Base-by-base conservation (phyloP, 1,140 invertebrate species). In the Dinoponera quadriceps region DNA sequence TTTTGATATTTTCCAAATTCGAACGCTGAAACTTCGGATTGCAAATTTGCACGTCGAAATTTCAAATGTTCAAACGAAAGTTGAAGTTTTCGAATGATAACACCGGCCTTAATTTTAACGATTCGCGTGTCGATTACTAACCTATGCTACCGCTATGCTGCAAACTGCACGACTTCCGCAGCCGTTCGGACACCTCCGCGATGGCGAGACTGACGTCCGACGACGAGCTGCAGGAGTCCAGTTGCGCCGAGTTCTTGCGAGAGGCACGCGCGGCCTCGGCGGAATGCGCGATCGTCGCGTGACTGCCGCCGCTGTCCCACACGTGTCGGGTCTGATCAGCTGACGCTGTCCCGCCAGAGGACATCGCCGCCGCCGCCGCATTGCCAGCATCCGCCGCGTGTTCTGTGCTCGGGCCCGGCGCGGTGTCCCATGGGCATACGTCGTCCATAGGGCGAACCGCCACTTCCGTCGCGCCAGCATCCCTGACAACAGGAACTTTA, bases 181-280 rank as follows among this genome's bases (percentile, higher is more conserved):
- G 90, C 25, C 95, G 94, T 44, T 96, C 96, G 9, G 95, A 95
- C 2, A 96, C 95, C 57, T 96, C 96, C 3, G 95, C 91, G 9
- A 95, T 94, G 49, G 95, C 94, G n/a, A 95, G 93, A 89, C 96
- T 96, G 72, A 96, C 95, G 91, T 97, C 97, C 3, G 97, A 97
- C 1, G 96, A 97, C 1, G 96, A 97, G 90, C 95, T 95, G 81
- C 94, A 95, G 18, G 95, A 95, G 84, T 96, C 95, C 48, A 96
- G 65, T 84, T 95, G 95, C 13, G 92, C 92, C 0, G 95, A 95
- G 85, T 95, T 96, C 85, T 95, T 96, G 0, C 95, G 92, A 9
- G 95, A 95, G 11, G 75, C 59, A 0, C 72, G 86, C n/a, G 20
- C 25, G 20, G 68, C 48, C 48, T 88, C 85, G 72, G 65, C 51